These are phyloP conservation scores for Clarias platycephalus DNA, from an alignment of 2,797 vertebrate genomes.

Conservation along the genomic window DNA sequence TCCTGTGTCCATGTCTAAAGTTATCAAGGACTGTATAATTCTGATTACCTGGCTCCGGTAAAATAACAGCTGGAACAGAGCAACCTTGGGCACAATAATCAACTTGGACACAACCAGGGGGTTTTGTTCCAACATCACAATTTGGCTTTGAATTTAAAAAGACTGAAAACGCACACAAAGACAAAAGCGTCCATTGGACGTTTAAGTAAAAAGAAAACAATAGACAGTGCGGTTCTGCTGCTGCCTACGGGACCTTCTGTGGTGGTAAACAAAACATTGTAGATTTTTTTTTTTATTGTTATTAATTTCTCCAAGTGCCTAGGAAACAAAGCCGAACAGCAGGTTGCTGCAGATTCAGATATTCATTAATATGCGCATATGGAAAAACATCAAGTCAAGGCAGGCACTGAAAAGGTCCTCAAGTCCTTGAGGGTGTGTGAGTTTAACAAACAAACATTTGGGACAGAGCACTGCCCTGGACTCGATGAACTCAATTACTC, in stretches of 20 bases:
- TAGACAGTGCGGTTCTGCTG: neutral
- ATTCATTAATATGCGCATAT: slow-evolving; percentile 16
- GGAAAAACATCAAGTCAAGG: slow-evolving; percentile 13
- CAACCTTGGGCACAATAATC: neutral
- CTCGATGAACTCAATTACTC: neutral
- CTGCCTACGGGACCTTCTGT: slow-evolving; percentile 5
- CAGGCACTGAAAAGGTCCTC: slow-evolving; percentile 12
- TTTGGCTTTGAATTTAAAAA: slow-evolving; percentile 11
- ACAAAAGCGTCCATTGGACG: neutral
- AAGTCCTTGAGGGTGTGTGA: slow-evolving; percentile 9
- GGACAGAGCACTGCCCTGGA: neutral
- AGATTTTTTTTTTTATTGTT: neutral
- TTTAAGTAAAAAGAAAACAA: slow-evolving; percentile 2
- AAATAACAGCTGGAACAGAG: slow-evolving; percentile 14
- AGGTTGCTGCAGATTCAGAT: slow-evolving; percentile 4
- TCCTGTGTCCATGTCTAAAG: neutral
- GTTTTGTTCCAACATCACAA: neutral
- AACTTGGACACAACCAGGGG: neutral
- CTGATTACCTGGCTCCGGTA: slow-evolving; percentile 1
- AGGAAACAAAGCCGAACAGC: slow-evolving; percentile 8
- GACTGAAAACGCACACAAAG: neutral
- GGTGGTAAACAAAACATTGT: slow-evolving; percentile 8
- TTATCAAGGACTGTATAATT: slow-evolving; percentile 23
- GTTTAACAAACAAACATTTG: neutral
- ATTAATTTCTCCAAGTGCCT: neutral